Percentiles rank a stretch among this genome's conserved stretches.
Conservation (phyloP, 2,797 vertebrate species). For the Atherinosoma microstoma region DNA sequence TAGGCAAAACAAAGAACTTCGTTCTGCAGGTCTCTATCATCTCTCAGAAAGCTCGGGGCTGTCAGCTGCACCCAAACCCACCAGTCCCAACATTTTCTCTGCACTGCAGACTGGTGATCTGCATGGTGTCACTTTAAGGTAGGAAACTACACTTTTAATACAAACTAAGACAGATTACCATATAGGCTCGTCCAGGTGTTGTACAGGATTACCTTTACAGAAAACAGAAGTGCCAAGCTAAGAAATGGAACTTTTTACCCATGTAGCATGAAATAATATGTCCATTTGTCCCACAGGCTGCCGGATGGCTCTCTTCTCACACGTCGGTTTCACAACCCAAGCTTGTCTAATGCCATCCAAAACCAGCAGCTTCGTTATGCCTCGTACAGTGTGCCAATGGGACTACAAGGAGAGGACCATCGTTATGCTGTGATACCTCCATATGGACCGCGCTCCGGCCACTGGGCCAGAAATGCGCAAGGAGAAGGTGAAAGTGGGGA, state of each 20-base stretch:
- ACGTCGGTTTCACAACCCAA: conserved; percentile 78
- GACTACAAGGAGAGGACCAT: conserved; percentile 78
- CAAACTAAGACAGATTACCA: conserved; percentile 23
- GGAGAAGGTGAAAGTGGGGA: conserved; percentile 78
- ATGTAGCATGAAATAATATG: background rate
- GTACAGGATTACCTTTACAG: conserved; percentile 4
- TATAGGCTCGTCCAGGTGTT: conserved; percentile 10
- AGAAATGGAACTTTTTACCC: background rate
- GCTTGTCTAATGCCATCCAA: conserved; percentile 74
- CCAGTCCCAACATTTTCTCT: conserved; percentile 63
- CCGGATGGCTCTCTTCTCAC: conserved; percentile 73
- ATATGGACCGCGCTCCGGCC: conserved; percentile 82
- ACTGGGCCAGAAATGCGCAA: conserved; percentile 82
- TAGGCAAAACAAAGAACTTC: conserved; percentile 71
- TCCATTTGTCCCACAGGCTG: conserved; percentile 59
- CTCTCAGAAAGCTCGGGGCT: conserved; percentile 73
- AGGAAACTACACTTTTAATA: conserved; percentile 18
- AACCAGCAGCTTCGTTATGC: conserved; percentile 83
- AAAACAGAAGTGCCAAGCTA: background rate
- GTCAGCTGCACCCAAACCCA: conserved; percentile 69
- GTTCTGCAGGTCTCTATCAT: conserved; percentile 64
- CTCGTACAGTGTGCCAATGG: conserved; percentile 81
- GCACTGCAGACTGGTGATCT: conserved; percentile 68
- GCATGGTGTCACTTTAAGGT: conserved; percentile 60
- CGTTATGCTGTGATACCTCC: conserved; percentile 91